These are phyloP conservation scores for Drosophila percnosoma DNA, from an alignment of 2,888 invertebrate genomes.

Conservation along the genomic window DNA sequence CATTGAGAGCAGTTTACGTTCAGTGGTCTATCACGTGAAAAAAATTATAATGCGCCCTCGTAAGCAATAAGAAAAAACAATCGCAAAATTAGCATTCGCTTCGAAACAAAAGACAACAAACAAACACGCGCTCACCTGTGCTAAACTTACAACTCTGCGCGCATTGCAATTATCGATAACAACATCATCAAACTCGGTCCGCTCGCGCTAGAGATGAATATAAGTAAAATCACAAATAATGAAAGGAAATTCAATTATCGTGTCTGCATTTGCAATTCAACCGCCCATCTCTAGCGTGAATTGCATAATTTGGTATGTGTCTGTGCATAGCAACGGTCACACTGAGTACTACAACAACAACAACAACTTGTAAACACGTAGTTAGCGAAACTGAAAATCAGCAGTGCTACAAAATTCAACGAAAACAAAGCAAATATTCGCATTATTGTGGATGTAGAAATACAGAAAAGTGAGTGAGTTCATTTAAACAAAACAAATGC, in stretches of 20 bases:
- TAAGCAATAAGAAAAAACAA: constrained; percentile 48
- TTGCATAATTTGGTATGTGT: constrained; percentile 12
- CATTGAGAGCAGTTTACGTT: constrained; percentile 57
- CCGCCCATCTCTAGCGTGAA: constrained; percentile 26
- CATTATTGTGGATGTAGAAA: constrained; percentile 1
- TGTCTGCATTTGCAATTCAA: neutral
- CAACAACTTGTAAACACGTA: constrained; percentile 60
- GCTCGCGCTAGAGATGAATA: neutral
- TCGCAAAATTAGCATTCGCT: constrained; percentile 39
- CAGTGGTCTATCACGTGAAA: constrained; percentile 67
- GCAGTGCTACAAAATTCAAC: constrained; percentile 7
- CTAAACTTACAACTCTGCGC: constrained; percentile 38
- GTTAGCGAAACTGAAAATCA: constrained; percentile 40
- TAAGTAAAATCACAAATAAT: neutral
- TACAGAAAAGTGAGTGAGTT: constrained; percentile 22
- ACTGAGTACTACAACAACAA: constrained; percentile 29
- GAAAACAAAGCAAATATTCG: constrained; percentile 6
- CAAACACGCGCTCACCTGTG: constrained; percentile 27
- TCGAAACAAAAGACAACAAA: constrained; percentile 40
- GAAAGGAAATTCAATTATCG: neutral
- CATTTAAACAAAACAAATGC: constrained; percentile 1
- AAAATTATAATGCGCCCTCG: constrained; percentile 47
- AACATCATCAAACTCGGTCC: neutral
- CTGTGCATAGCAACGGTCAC: constrained; percentile 33
- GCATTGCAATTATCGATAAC: constrained; percentile 41